Conservation (phyloP, 2,797 vertebrate genomes). For the Lutjanus campechanus region DNA sequence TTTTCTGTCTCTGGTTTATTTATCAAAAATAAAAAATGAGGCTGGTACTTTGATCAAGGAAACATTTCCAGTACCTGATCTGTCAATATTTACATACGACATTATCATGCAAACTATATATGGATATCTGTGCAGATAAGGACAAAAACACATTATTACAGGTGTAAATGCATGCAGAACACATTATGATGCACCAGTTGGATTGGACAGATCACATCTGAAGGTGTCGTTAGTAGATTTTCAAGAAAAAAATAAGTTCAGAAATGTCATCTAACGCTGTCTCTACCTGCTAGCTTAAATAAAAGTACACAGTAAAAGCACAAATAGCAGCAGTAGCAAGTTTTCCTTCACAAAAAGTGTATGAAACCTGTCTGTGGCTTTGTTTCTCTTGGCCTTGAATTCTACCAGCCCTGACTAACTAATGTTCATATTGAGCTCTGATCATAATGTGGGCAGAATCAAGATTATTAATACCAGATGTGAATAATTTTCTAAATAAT, state of each 20-base stretch:
- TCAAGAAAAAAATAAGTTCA: too few species aligned
- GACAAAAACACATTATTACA: not conserved
- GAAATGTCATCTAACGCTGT: too few species aligned
- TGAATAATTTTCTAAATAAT: not conserved
- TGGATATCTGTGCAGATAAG: not conserved
- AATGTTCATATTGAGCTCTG: not conserved
- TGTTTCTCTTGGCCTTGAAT: too few species aligned
- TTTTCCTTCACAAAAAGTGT: not conserved
- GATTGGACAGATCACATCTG: too few species aligned
- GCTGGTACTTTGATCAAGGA: not conserved
- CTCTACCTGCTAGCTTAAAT: too few species aligned
- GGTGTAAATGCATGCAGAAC: not conserved
- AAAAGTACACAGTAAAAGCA: not conserved
- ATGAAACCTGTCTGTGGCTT: too few species aligned
- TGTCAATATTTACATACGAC: not conserved
- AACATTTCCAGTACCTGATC: not conserved
- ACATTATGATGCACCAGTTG: too few species aligned
- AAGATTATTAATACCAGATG: not conserved
- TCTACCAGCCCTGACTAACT: not conserved
- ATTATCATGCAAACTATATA: not conserved
- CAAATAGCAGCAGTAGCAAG: not conserved
- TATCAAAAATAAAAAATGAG: too few species aligned
- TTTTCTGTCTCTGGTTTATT: slow-evolving; percentile 1
- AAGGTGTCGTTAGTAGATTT: too few species aligned
- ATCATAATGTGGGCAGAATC: not conserved